Base-by-base conservation (phyloP, 2,888 invertebrate species). In the Isotomurus palustris region DNA sequence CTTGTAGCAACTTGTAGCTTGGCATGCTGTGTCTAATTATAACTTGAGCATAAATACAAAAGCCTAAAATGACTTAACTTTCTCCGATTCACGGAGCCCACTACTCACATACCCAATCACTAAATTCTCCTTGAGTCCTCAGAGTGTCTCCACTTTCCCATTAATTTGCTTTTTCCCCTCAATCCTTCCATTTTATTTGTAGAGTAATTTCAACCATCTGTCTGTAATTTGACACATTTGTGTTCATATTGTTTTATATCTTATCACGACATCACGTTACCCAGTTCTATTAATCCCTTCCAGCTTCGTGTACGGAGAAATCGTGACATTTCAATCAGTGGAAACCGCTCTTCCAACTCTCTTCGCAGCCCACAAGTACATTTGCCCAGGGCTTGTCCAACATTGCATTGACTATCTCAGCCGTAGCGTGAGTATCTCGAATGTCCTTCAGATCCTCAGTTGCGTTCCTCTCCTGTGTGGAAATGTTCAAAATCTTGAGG, bases 311-410 rank as follows among this genome's bases (percentile, higher is more conserved):
- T 84, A 85, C 73, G 81, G 81, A 49, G 82, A 84, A 63, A 79
- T 82, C 2, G 80, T 82, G 12, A 77, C 79, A 49, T 78, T 86
- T 45, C 81, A 82, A 66, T 81, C 83, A 0, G 82, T 84, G 10
- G 77, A 77, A 14, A 84, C 84, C 1, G 86, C 87, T 5, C 78
- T 88, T 24, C 80, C 82, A 36, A 82, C 88, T 0, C 80, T 89
- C 25, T 83, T 85, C 64, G 85, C 85, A 1, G 86, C 87, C 22
- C 84, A 87, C 72, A 84, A 85, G 72, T 85, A 87, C 72, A 78
- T 86, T 44, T 85, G 88, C 69, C 80, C 83, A 5, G 83, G 82
- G 21, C 78, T 89, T 50, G 84, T 84, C 2, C 81, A 82, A 62
- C 79, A 83, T 57, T 87, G 87, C 72, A 82, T 85, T 24, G 77